Evolutionary conservation across 2,113 vertebrate species (phyloP), one percentile per base, ranked within the genome.

Genomic region (Grallaria varia): DNA sequence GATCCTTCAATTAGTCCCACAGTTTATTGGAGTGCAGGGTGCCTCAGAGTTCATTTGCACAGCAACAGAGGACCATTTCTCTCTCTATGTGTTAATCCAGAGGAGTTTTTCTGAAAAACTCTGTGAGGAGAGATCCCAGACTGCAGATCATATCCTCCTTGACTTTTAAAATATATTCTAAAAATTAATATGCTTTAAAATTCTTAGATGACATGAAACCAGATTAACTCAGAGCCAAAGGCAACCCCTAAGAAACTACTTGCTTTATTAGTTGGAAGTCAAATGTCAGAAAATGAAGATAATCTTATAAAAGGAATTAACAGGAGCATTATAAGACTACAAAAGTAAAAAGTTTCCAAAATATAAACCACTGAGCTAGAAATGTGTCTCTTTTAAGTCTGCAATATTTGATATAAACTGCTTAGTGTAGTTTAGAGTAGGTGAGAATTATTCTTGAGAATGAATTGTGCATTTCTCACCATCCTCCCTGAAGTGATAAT

Each of bases 391-490:
- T 71, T 94, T 82, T 87, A 58, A 78, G 91, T 93, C 94, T 66
- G 55, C 74, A 96, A 87, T 76, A 45, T 24, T 55, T 89, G 71
- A 55, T 35, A 72, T 31, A 42, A 91, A 86, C 37, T 89, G 21
- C 35, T 94, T 76, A 50, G 19, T 78, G 35, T 80, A 62, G n/a
- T 84, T 94, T 87, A 76, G 40, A 84, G 63, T 73, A 96, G 55
- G 86, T 87, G 76, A 96, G 53, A 98, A 96, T 88, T 96, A 35
- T 82, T 95, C 55, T 87, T 96, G 35, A 95, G 87, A 96, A 92
- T 62, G 67, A 96, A 86, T 42, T 75, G 63, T 78, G 40, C 49
- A 60, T 94, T 96, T 96, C 68, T 66, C 37, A 94, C 33, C 25
- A 87, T 33, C 17, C 16, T 94, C 28, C 28, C 60, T 84, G 90